These are phyloP conservation scores for Melanotaenia boesemani DNA, from an alignment of 2,797 vertebrate genomes.

Conservation along the genomic window DNA sequence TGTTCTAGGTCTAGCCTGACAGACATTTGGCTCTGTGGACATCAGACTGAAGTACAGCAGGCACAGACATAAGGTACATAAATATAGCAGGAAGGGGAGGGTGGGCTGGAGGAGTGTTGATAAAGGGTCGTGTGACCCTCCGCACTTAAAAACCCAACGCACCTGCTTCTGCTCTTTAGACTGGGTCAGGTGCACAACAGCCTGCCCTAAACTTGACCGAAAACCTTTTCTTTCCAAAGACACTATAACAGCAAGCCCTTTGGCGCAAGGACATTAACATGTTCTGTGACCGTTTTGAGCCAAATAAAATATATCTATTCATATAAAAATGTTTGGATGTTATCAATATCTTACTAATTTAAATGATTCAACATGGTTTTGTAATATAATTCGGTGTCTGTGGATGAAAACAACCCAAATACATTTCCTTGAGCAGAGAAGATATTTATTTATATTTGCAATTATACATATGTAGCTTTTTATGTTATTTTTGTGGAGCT, in stretches of 20 bases:
- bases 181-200: conserved; percentile 50
- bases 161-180: conserved; percentile 75
- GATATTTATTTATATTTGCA: conserved; percentile 15
- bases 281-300: conserved; percentile 69
- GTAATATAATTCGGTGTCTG: conserved; percentile 14
- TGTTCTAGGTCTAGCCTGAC: conserved; percentile 33
- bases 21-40: conserved; percentile 38
- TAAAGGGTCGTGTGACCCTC: conserved; percentile 66
- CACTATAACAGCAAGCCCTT: conserved; percentile 45
- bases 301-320: conserved; percentile 75
- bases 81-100: conserved; percentile 30
- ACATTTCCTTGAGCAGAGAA: conserved; percentile 23
- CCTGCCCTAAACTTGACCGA: conserved; percentile 48
- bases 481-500: conserved; percentile 1
- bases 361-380: conserved; percentile 45
- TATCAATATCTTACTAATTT: conserved; percentile 53
- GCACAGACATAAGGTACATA: conserved; percentile 42
- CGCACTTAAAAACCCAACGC: conserved; percentile 69
- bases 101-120: conserved; percentile 45
- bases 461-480: conserved; percentile 5
- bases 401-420: conserved; percentile 17
- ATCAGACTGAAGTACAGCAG: conserved; percentile 37
- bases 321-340: conserved; percentile 56
- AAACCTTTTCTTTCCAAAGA: conserved; percentile 54
- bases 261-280: conserved; percentile 42